These are phyloP conservation scores for Neoscelio sp. DNA, from an alignment of 2,888 invertebrate species.

Conservation along the genomic window DNA sequence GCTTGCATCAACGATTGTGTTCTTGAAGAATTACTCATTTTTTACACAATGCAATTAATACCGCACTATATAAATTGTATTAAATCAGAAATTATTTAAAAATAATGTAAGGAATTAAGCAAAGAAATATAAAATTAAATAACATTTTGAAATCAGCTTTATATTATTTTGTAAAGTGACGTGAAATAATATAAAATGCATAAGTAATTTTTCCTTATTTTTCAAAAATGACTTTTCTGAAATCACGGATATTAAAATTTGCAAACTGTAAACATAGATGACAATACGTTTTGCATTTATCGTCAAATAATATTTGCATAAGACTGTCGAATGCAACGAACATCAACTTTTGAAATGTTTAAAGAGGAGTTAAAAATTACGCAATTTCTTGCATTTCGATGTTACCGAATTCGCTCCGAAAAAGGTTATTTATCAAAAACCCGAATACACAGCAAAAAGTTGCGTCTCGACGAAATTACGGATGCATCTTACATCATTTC, in stretches of 20 bases:
- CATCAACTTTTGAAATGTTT: slow-evolving; percentile 26
- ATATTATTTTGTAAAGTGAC: too few species aligned
- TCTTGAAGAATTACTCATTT: slow-evolving; percentile 44
- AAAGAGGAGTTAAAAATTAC: slow-evolving; percentile 35
- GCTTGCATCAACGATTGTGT: slow-evolving; percentile 17
- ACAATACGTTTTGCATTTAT: slow-evolving; percentile 26
- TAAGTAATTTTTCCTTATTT: slow-evolving; percentile 14
- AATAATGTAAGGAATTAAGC: background rate
- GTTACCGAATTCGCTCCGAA: slow-evolving; percentile 1
- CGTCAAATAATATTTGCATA: slow-evolving; percentile 39
- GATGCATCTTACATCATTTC: slow-evolving; percentile 18
- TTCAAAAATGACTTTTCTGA: background rate
- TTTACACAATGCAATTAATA: slow-evolving; percentile 14
- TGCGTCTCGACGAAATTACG: background rate
- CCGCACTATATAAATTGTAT: background rate
- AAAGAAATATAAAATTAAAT: too few species aligned
- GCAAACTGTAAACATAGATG: slow-evolving; percentile 8
- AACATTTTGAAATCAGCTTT: too few species aligned
- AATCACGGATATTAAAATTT: slow-evolving; percentile 15
- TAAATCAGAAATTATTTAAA: background rate
- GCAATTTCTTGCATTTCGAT: slow-evolving; percentile 19
- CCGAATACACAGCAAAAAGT: slow-evolving; percentile 14
- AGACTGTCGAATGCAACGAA: slow-evolving; percentile 41
- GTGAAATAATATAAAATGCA: slow-evolving; percentile 5
- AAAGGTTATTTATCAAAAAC: slow-evolving; percentile 9